Evolutionary conservation across 2,113 vertebrate genomes (phyloP).

Genomic region (Sylvietta virens): DNA sequence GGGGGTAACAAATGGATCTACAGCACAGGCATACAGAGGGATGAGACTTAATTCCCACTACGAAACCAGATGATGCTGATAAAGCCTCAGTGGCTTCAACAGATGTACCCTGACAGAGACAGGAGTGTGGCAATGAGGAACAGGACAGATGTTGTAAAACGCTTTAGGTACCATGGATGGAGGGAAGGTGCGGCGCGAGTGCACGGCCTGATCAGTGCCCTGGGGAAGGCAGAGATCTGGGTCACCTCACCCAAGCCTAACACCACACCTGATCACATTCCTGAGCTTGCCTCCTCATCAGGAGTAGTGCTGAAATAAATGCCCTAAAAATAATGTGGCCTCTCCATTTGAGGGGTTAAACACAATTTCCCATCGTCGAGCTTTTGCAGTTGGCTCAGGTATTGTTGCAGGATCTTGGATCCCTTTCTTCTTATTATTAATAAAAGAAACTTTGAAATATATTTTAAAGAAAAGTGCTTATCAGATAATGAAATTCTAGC

Average conservation of each 20-base stretch:
- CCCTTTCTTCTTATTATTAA: conserved; percentile 25
- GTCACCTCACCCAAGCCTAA: conserved; percentile 10
- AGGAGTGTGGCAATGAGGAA: neutral
- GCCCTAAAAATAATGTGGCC: neutral
- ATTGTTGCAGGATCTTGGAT: conserved; percentile 24
- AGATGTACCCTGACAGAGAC: neutral
- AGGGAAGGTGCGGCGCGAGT: neutral
- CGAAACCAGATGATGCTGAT: neutral
- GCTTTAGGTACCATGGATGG: neutral
- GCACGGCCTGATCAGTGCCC: neutral
- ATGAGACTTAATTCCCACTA: neutral
- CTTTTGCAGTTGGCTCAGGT: conserved; percentile 40
- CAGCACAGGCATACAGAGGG: neutral
- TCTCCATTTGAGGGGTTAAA: neutral
- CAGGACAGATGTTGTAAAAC: neutral
- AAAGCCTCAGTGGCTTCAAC: neutral
- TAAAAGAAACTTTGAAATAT: conserved; percentile 50
- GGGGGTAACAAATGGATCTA: neutral
- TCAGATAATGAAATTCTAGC: conserved; percentile 70
- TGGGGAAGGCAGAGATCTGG: neutral
- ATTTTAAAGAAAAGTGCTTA: conserved; percentile 30
- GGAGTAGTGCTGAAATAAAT: neutral
- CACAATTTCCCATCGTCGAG: neutral
- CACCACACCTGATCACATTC: neutral
- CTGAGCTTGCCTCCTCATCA: neutral